Percentiles rank a stretch among this genome's conserved stretches.
These are phyloP conservation scores for Rotaria magnacalcarata DNA, from an alignment of 2,888 invertebrate genomes.

Conservation along the genomic window DNA sequence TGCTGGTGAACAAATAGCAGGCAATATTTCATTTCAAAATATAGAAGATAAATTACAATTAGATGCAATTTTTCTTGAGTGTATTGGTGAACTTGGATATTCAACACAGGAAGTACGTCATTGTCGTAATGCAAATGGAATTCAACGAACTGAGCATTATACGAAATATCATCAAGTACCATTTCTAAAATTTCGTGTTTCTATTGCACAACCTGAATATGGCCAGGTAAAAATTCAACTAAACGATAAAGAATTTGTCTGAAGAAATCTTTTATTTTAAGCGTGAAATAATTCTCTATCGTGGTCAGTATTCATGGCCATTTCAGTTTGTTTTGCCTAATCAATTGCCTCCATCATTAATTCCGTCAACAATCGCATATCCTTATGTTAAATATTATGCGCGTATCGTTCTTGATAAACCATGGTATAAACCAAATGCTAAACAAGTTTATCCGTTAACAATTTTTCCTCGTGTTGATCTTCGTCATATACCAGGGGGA, in stretches of 20 bases:
- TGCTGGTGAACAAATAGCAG: constrained; percentile 15
- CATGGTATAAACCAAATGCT: constrained; percentile 32
- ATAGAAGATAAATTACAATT: background rate
- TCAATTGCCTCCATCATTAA: background rate
- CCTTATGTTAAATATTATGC: constrained; percentile 29
- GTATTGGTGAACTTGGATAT: constrained; percentile 2
- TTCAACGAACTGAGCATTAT: background rate
- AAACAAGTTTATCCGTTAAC: constrained; percentile 3
- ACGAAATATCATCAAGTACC: constrained; percentile 27
- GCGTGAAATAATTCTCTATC: constrained; percentile 4
- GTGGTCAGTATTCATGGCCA: constrained; percentile 32
- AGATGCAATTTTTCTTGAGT: constrained; percentile 1
- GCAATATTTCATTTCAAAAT: constrained; percentile 30
- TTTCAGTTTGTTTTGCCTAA: background rate
- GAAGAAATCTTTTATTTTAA: background rate
- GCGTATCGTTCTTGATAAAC: background rate
- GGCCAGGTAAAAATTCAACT: background rate
- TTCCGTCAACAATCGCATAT: background rate
- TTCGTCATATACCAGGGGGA: background rate
- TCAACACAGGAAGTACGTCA: background rate
- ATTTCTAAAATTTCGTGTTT: background rate
- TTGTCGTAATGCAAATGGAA: background rate
- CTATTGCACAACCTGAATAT: background rate
- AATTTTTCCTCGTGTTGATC: constrained; percentile 2
- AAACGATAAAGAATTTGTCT: background rate